Conservation (phyloP, 2,113 vertebrate genomes). For the Scomber japonicus region DNA sequence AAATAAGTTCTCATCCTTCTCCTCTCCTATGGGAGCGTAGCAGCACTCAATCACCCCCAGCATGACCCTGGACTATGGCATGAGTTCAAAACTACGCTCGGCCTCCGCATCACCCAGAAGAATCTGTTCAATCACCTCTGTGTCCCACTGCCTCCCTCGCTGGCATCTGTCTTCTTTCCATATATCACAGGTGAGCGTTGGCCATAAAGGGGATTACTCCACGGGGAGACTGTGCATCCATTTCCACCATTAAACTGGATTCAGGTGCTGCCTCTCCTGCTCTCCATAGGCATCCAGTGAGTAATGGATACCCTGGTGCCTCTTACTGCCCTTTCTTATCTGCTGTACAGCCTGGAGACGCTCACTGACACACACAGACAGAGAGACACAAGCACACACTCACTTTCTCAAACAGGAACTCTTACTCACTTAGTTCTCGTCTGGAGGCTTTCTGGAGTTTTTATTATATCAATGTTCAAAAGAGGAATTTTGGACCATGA, state of each 20-base stretch:
- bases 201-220: slow-evolving; percentile 77
- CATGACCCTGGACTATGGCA: slow-evolving; percentile 72
- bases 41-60: slow-evolving; percentile 69
- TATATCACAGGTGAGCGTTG: slow-evolving; percentile 78
- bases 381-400: slow-evolving; percentile 38
- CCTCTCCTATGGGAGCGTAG: slow-evolving; percentile 56
- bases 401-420: slow-evolving; percentile 49
- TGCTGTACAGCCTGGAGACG: slow-evolving; percentile 53
- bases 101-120: slow-evolving; percentile 68
- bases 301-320: slow-evolving; percentile 72
- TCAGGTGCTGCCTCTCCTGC: slow-evolving; percentile 77
- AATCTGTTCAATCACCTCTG: slow-evolving; percentile 67
- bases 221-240: slow-evolving; percentile 75
- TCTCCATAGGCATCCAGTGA: slow-evolving; percentile 75
- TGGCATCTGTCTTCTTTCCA: slow-evolving; percentile 79
- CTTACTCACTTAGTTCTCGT: slow-evolving; percentile 43
- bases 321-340: slow-evolving; percentile 76
- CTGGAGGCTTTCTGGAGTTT: slow-evolving; percentile 57
- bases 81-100: slow-evolving; percentile 69
- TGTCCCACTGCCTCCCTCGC: slow-evolving; percentile 64
- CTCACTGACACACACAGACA: slow-evolving; percentile 52
- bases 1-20: slow-evolving; percentile 65
- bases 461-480: slow-evolving; percentile 56
- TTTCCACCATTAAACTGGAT: slow-evolving; percentile 83
- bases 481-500: slow-evolving; percentile 64